phyloP scores from a whole-genome alignment of 37 sponge, comb jelly and placozoan species.

The Oopsacas minuta region DNA sequence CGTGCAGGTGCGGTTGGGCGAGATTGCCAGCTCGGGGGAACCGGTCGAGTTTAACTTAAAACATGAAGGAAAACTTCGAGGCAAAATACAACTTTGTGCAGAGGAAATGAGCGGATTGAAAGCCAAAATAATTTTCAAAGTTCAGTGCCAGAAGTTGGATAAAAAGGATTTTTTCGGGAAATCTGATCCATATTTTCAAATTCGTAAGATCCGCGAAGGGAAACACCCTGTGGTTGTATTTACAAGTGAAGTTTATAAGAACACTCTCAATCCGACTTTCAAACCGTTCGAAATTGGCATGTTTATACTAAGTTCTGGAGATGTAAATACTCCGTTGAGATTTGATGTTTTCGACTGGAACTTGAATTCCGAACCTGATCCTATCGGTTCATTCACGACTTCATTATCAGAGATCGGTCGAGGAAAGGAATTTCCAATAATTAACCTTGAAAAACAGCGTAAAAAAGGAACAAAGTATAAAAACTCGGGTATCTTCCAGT shows the following conservation, averaged over 20 bases:
- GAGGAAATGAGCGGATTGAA: slow-evolving; percentile 69
- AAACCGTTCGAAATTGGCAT: neutral
- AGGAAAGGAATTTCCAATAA: slow-evolving; percentile 23
- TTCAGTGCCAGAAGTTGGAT: slow-evolving; percentile 64
- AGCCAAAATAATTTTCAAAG: slow-evolving; percentile 38
- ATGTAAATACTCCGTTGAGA: slow-evolving; percentile 61
- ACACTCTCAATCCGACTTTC: slow-evolving; percentile 66
- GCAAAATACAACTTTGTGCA: slow-evolving; percentile 42
- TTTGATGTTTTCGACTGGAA: slow-evolving; percentile 81
- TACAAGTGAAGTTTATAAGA: slow-evolving; percentile 53
- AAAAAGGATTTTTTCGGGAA: slow-evolving; percentile 94
- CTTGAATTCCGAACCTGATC: slow-evolving; percentile 40
- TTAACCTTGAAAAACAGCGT: slow-evolving; percentile 16
- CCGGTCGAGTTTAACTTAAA: slow-evolving; percentile 34
- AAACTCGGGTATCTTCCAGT: slow-evolving; percentile 28
- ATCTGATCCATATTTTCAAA: slow-evolving; percentile 88
- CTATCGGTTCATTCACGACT: slow-evolving; percentile 42
- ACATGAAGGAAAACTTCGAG: slow-evolving; percentile 40
- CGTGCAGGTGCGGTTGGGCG: slow-evolving; percentile 51
- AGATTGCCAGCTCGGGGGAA: slow-evolving; percentile 58
- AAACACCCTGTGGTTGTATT: slow-evolving; percentile 52
- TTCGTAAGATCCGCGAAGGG: slow-evolving; percentile 54
- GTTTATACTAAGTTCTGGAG: slow-evolving; percentile 55
- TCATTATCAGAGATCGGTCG: slow-evolving; percentile 48
- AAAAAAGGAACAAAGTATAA: slow-evolving; percentile 28